phyloP scores from a whole-genome alignment of 2,797 vertebrate genomes.

The Diglossa cyanea region DNA sequence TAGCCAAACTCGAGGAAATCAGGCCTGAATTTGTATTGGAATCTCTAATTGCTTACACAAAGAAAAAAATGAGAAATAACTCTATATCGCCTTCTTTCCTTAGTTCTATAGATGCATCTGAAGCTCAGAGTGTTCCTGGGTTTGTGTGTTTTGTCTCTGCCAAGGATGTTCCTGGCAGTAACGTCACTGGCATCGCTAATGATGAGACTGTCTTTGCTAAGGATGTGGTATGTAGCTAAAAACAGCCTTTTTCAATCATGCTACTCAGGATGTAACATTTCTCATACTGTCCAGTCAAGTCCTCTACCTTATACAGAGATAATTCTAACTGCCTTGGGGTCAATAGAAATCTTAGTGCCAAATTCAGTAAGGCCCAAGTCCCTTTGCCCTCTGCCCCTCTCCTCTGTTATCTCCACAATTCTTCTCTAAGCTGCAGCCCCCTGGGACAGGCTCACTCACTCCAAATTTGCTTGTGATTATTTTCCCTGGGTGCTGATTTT shows the following conservation, averaged over 20 bases:
- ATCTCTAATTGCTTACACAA: rapidly evolving
- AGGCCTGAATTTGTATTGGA: not conserved
- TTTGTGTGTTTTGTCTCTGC: conserved; percentile 84
- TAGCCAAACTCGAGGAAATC: not conserved
- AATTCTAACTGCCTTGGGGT: not conserved
- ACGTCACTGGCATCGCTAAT: conserved; percentile 76
- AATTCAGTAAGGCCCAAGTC: not conserved
- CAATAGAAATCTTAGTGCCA: not conserved
- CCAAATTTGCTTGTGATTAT: not conserved
- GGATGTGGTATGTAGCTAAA: conserved; percentile 74
- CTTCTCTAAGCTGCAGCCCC: not conserved
- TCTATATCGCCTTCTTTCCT: not conserved
- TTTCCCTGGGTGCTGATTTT: not conserved
- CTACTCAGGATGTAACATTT: not conserved
- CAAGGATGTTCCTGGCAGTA: conserved; percentile 86
- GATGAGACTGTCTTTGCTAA: conserved; percentile 89
- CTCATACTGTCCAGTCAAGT: not conserved
- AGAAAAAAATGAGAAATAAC: not conserved
- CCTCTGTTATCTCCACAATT: not conserved
- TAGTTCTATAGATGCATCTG: conserved; percentile 82
- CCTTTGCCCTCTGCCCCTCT: not conserved
- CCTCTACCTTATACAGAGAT: not conserved
- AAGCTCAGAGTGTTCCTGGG: conserved; percentile 81
- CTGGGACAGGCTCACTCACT: not conserved
- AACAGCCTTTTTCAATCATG: not conserved